phyloP scores from a whole-genome alignment of 2,888 invertebrate species.

The Pandemis heparana region DNA sequence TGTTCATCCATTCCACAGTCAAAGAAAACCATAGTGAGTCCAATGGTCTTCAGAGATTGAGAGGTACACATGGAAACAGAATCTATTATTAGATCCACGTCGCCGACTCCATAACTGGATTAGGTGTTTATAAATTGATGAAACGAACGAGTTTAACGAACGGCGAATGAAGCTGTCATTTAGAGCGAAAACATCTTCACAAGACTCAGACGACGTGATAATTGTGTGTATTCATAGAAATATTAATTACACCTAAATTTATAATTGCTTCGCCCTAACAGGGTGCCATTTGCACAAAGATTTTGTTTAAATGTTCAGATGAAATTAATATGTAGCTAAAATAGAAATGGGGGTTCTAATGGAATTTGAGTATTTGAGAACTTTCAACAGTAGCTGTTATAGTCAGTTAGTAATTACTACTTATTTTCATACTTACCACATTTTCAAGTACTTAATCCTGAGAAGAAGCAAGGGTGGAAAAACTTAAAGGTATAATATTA shows the following conservation, averaged over 20 bases:
- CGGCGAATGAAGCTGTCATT: slow-evolving; percentile 13
- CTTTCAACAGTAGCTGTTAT: background rate
- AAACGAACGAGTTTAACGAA: slow-evolving; percentile 29
- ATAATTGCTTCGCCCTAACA: background rate
- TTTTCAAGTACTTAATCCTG: too few relatives aligned
- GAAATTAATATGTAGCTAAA: background rate
- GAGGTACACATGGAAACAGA: background rate
- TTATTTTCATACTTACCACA: too few relatives aligned
- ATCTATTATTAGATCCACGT: background rate
- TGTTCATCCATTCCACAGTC: too few relatives aligned
- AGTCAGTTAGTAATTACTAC: too few relatives aligned
- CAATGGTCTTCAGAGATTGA: background rate
- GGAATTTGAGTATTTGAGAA: background rate
- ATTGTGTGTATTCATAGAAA: background rate
- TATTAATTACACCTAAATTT: background rate
- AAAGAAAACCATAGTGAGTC: too few relatives aligned
- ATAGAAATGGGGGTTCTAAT: background rate
- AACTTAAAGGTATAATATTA: too few relatives aligned
- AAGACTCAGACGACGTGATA: background rate
- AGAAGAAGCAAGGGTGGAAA: too few relatives aligned
- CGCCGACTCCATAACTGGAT: slow-evolving; percentile 16
- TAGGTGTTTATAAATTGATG: slow-evolving; percentile 33
- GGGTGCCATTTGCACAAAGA: background rate
- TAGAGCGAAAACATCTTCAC: slow-evolving; percentile 16
- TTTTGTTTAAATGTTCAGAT: background rate